Percentiles rank a stretch among this genome's conserved stretches.
Evolutionary conservation across 2,113 vertebrate species (phyloP).

Genomic region (Bujurquina vittata): DNA sequence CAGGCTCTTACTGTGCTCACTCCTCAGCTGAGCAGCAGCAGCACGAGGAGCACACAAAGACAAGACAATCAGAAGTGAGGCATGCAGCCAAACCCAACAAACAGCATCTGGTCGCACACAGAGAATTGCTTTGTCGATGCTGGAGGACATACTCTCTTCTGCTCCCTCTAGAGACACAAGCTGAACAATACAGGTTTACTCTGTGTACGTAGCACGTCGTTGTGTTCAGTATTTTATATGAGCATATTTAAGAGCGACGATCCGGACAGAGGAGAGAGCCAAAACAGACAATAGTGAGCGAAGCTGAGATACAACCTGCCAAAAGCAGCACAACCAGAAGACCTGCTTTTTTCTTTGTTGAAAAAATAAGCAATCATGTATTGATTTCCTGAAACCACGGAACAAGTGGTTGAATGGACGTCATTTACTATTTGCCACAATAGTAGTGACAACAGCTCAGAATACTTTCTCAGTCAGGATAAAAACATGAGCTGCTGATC

Average conservation of each 20-base stretch:
- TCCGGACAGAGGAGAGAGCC: not conserved
- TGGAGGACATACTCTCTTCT: conserved; percentile 15
- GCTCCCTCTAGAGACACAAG: conserved; percentile 29
- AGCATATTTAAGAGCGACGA: not conserved
- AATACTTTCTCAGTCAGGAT: not conserved
- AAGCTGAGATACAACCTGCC: not conserved
- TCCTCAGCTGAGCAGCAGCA: conserved; percentile 38
- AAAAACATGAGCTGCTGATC: not conserved
- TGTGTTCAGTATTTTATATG: not conserved
- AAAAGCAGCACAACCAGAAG: not conserved
- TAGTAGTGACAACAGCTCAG: not conserved
- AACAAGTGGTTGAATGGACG: not conserved
- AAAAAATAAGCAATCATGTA: not conserved
- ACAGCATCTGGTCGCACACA: conserved; percentile 58
- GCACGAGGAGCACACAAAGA: conserved; percentile 45
- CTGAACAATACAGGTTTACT: conserved; percentile 20
- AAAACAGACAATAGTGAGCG: not conserved
- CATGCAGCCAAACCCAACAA: conserved; percentile 61
- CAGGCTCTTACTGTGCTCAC: conserved; percentile 12
- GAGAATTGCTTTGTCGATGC: conserved; percentile 13
- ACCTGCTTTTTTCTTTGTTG: not conserved
- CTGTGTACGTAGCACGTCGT: not conserved
- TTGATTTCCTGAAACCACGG: conserved; percentile 13
- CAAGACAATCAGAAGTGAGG: conserved; percentile 53
- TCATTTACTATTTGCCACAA: conserved; percentile 3